Evolutionary conservation across 2,113 vertebrate genomes (phyloP), one percentile per base, ranked within the genome.

Genomic region (Phycodurus eques): DNA sequence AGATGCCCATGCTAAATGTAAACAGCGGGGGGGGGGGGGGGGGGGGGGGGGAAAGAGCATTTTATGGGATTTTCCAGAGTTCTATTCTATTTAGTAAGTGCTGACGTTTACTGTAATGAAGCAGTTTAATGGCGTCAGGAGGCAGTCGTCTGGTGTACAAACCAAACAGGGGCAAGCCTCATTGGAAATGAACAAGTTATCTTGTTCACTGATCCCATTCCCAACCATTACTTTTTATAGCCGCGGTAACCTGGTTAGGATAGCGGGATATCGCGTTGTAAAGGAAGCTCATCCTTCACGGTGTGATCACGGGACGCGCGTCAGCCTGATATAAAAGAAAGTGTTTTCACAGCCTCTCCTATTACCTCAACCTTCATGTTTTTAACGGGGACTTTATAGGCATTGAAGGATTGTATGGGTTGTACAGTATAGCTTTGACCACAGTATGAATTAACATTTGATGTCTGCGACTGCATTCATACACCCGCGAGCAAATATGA

Each of bases 121-220:
- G 70, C 31, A 11, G 62, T 83, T 78, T 74, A 72, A 81, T 79
- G 78, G 69, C 62, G 46, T 67, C 42, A 27, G 64, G 66, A 83
- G 65, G 53, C 79, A 71, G 70, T 71, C 78, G 63, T 80, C 73
- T 83, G 81, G 86, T 83, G 87, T 86, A 88, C 68, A 88, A 91
- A 84, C 73, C 82, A 88, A 39, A 83, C 65, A 83, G 80, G 82
- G 42, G 80, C 75, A 51, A 70, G 75, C 83, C 77, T 84, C 57
- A 47, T 79, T 83, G 76, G 85, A 92, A 88, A 90, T 90, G 78
- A 90, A 86, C 78, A 81, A 72, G 91, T 92, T 85, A 90, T 87
- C 88, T 88, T 89, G 83, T 90, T 92, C 91, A 92, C 82, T 90
- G 91, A 88, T 88, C 88, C 81, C 81, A 86, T 83, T 79, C 84